phyloP scores from a whole-genome alignment of 2,113 vertebrate genomes.

The Hippocampus zosterae region DNA sequence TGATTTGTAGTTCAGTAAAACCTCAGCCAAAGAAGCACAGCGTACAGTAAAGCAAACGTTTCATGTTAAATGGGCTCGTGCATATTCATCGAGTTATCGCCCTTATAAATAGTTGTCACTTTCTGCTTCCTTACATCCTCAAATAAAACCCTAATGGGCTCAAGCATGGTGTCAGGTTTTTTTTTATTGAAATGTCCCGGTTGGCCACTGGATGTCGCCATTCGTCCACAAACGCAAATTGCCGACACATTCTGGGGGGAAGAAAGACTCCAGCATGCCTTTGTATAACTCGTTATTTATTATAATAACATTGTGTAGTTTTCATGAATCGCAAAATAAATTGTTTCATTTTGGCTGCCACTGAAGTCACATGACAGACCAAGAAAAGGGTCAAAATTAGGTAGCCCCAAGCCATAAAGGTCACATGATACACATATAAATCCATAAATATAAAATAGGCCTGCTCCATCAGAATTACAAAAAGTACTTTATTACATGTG shows the following conservation, averaged over 20 bases:
- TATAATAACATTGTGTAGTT: no score
- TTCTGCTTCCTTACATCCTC: conserved; percentile 41
- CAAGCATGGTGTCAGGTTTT: conserved; percentile 25
- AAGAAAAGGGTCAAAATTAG: no score
- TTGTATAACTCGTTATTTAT: not conserved
- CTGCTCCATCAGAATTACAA: no score
- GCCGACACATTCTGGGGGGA: not conserved
- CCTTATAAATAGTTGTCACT: conserved; percentile 37
- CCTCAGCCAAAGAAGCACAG: conserved; percentile 23
- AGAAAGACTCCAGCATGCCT: not conserved
- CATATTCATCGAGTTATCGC: conserved; percentile 39
- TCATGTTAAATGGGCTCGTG: conserved; percentile 55
- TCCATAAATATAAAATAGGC: no score
- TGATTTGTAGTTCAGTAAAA: conserved; percentile 40
- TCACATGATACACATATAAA: no score
- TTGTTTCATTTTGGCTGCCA: no score
- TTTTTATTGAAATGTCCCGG: conserved; percentile 5
- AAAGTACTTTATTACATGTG: not conserved
- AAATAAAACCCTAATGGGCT: conserved; percentile 65
- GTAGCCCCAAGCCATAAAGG: no score
- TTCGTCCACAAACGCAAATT: conserved; percentile 28
- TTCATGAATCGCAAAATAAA: no score
- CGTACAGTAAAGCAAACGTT: conserved; percentile 41
- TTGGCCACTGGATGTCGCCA: conserved; percentile 59
- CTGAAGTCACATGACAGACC: no score